phyloP scores from a whole-genome alignment of 2,888 invertebrate species.

The Arctia plantaginis region DNA sequence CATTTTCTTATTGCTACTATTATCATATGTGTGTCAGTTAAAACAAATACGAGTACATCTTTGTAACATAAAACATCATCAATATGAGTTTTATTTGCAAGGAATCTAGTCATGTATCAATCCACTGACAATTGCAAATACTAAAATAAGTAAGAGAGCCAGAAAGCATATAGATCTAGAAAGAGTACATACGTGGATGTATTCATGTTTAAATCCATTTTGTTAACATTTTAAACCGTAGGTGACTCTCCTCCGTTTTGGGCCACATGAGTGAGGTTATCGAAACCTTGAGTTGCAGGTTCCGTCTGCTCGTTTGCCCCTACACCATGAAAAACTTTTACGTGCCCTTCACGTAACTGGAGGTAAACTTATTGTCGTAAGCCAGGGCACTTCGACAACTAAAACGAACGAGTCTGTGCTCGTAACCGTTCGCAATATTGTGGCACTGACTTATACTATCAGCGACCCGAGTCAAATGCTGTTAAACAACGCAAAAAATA shows the following conservation, averaged over 20 bases:
- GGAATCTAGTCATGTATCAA: neutral
- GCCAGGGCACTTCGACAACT: neutral
- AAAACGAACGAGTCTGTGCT: neutral
- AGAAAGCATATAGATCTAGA: neutral
- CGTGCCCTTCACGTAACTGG: neutral
- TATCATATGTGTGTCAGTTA: neutral
- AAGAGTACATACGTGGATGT: neutral
- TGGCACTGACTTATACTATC: conserved; percentile 10
- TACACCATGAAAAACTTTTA: neutral
- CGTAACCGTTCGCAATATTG: neutral
- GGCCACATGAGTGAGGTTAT: neutral
- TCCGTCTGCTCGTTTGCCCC: neutral
- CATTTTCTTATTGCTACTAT: neutral
- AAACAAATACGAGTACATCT: neutral
- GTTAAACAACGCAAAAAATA: conserved; percentile 60
- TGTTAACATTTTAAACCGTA: neutral
- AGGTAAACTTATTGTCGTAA: neutral
- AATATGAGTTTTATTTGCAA: neutral
- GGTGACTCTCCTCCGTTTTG: neutral
- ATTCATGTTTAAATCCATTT: neutral
- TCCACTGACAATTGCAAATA: neutral
- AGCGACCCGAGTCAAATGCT: conserved; percentile 45
- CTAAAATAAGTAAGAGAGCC: neutral
- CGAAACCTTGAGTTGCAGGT: neutral
- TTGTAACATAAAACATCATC: neutral